Base-by-base conservation (phyloP, 1,140 invertebrate species). In the Sesamia nonagrioides region DNA sequence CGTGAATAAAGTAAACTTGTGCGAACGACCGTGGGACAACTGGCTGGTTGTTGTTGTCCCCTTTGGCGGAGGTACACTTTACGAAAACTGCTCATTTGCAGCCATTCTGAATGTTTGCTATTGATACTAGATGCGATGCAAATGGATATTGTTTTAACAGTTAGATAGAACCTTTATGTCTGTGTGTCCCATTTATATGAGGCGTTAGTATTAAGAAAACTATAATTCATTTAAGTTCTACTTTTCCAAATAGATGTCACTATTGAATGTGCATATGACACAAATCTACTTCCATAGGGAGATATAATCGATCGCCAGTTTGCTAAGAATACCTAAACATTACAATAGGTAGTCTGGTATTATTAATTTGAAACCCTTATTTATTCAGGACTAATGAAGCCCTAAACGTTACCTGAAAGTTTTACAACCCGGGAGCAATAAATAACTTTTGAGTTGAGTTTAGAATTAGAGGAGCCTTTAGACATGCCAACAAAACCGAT, bases 401-500 rank as follows among this genome's bases (percentile, higher is more conserved):
- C 79, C 77, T 77, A 69, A 82, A 79, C 79, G 69, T 66, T 81
- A 82, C 79, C 82, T 86, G 71, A 81, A 86, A 84, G 75, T 86
- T 86, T 79, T 61, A 72, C 69, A 78, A 84, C 75, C 82, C 76
- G 21, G 54, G 58, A 11, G 63, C 82, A 82, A 84, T 87, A 88
- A 85, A 88, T 87, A 88, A 86, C 83, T 85, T 86, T 87, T 82
- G 50, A 78, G 73, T 76, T 69, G 80, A 80, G 77, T 81, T 80
- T 27, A 61, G 76, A 72, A 82, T 82, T 71, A 78, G 82, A 71
- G 81, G 78, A 76, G 63, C 54, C 58, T 66, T 69, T 69, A 81
- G 52, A 61, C 68, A 45, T 40, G 42, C 50, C 50, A 50, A 75
- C 56, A 75, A 15, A 75, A 75, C 45, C 71, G 50, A 73, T 60